Evolutionary conservation across 2,888 invertebrate genomes (phyloP), one percentile per base, ranked within the genome.

Genomic region (Chrysolina americana): DNA sequence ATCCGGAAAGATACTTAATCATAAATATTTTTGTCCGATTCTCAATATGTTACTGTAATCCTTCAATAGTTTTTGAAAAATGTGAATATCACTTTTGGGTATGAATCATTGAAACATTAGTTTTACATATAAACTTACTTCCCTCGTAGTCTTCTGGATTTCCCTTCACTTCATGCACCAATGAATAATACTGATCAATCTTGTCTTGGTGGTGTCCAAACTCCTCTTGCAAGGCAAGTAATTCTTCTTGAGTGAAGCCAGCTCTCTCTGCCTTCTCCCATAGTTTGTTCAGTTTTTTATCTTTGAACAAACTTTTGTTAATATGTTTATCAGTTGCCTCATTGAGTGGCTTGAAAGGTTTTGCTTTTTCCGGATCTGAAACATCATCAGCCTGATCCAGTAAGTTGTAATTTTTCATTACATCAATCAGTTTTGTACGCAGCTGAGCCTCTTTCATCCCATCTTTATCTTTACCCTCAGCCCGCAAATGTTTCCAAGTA

Each of bases 141-240:
- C 93, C 91, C 85, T 91, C 91, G 47, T 90, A 89, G 79, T 93
- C 92, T 59, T 89, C 87, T 78, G 93, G 91, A 56, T 90, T 87
- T 1, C 79, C 82, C 80, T 94, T 93, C 41, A 94, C 89, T 82
- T 95, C 93, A 79, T 92, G 91, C 68, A 96, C 89, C 73, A 98
- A 87, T 59, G 93, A 92, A 86, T 96, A 94, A 86, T 96, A 98
- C 84, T 98, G 94, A 86, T 97, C 95, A 66, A 98, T 92, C 89
- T 97, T 98, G 80, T 97, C 95, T 86, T 98, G 96, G 85, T 98
- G 97, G 86, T 98, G 97, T 21, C 89, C 88, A 84, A 98, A 97
- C 88, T 98, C 98, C 86, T 97, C 95, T 84, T 94, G 94, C 17
- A 98, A 87, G 0, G 95, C 92, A 74, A 92, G 89, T 62, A 98